Conservation (phyloP, 2,888 invertebrate genomes). For the Drosophila stalkeri region DNA sequence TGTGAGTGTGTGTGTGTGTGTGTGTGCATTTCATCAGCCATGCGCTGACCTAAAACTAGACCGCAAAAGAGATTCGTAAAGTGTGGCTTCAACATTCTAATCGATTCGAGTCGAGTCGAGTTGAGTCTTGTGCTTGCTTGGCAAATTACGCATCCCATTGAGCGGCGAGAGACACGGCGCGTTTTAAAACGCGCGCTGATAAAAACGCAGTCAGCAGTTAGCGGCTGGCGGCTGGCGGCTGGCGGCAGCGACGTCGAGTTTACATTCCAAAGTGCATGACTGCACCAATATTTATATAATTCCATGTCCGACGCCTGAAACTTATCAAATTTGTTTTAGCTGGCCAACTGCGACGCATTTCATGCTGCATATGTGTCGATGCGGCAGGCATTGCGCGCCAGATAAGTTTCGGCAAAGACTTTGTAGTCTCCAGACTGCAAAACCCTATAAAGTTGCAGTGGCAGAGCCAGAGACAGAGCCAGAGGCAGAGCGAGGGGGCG, state of each 20-base stretch:
- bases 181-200: conserved; percentile 69
- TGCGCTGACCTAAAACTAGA: conserved; percentile 50
- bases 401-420: conserved; percentile 77
- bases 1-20: background rate
- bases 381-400: conserved; percentile 53
- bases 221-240: background rate
- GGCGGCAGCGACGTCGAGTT: conserved; percentile 53
- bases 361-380: conserved; percentile 10
- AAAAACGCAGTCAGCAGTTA: conserved; percentile 47
- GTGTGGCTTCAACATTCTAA: conserved; percentile 16
- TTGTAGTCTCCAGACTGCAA: conserved; percentile 62
- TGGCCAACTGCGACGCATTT: conserved; percentile 74
- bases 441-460: conserved; percentile 6
- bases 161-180: conserved; percentile 55
- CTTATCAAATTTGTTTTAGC: conserved; percentile 70
- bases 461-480: background rate
- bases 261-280: conserved; percentile 75
- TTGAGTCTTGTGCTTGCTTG: background rate
- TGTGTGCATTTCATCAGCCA: conserved; percentile 46
- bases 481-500: background rate
- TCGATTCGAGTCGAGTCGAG: conserved; percentile 3
- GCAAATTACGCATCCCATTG: conserved; percentile 79
- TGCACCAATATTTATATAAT: conserved; percentile 46
- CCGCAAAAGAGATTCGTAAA: background rate
- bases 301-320: conserved; percentile 23